phyloP scores from a whole-genome alignment of 2,888 invertebrate genomes.

The Cybosia mesomella region DNA sequence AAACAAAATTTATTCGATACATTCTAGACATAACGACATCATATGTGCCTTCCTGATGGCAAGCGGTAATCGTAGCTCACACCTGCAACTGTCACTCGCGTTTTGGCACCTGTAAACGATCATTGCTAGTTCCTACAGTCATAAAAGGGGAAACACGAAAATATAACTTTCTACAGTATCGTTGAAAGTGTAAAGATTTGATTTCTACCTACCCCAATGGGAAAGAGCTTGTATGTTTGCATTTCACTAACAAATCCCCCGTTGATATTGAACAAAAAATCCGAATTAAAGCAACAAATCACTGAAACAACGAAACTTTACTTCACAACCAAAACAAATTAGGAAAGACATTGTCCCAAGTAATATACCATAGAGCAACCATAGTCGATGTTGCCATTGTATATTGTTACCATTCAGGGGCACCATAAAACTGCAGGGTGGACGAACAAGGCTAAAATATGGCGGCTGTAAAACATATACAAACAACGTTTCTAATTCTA shows the following conservation, averaged over 20 bases:
- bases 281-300: constrained; percentile 72
- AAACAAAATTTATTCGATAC: not conserved
- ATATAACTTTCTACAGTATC: not conserved
- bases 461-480: constrained; percentile 73
- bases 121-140: not conserved
- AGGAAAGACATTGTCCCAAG: constrained; percentile 59
- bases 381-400: constrained; percentile 28
- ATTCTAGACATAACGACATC: not conserved
- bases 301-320: constrained; percentile 69
- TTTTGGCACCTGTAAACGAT: not conserved
- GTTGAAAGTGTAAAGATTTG: constrained; percentile 1
- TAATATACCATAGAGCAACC: constrained; percentile 21
- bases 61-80: not conserved
- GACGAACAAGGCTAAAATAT: constrained; percentile 63
- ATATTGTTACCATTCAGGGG: constrained; percentile 76
- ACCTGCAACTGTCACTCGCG: not conserved
- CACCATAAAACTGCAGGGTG: constrained; percentile 67
- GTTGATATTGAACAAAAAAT: constrained; percentile 56
- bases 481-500: constrained; percentile 35
- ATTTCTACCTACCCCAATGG: not conserved
- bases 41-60: not conserved
- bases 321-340: constrained; percentile 85
- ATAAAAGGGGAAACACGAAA: not conserved
- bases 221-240: not conserved
- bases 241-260: constrained; percentile 53